Percentiles rank a stretch among this genome's conserved stretches.
Evolutionary conservation across 23 tunicate species (phyloP).

Genomic region (Trididemnum miniatum): DNA sequence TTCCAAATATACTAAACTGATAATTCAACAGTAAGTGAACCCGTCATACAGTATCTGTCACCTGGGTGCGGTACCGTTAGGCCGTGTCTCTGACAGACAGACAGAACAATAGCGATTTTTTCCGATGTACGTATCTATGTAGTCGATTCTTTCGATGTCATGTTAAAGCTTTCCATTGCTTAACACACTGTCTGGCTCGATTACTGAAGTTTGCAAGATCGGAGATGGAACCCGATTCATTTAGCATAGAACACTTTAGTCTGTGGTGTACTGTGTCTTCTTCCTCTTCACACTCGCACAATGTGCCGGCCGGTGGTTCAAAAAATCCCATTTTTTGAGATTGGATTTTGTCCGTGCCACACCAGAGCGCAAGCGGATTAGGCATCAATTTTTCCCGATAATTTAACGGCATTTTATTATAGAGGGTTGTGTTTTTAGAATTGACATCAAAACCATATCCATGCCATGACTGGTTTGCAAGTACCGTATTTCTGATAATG

Average conservation of each 20-base stretch:
- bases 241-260: background rate
- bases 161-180: background rate
- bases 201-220: background rate
- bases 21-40: too few relatives aligned
- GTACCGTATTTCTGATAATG: conserved; percentile 77
- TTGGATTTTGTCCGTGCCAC: background rate
- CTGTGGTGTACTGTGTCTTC: background rate
- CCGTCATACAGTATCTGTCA: too few relatives aligned
- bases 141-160: background rate
- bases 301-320: too few relatives aligned
- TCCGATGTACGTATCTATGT: background rate
- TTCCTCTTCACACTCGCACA: background rate
- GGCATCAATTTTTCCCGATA: background rate
- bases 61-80: too few relatives aligned
- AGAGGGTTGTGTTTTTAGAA: conserved; percentile 34
- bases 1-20: too few relatives aligned
- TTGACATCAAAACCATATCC: conserved; percentile 59
- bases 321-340: background rate
- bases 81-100: too few relatives aligned
- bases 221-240: background rate
- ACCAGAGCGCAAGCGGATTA: background rate
- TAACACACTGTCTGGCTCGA: background rate
- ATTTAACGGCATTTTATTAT: too few relatives aligned
- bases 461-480: conserved; percentile 89
- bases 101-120: too few relatives aligned